phyloP scores from a whole-genome alignment of 2,888 invertebrate species.

The Tetanocera ferruginea region DNA sequence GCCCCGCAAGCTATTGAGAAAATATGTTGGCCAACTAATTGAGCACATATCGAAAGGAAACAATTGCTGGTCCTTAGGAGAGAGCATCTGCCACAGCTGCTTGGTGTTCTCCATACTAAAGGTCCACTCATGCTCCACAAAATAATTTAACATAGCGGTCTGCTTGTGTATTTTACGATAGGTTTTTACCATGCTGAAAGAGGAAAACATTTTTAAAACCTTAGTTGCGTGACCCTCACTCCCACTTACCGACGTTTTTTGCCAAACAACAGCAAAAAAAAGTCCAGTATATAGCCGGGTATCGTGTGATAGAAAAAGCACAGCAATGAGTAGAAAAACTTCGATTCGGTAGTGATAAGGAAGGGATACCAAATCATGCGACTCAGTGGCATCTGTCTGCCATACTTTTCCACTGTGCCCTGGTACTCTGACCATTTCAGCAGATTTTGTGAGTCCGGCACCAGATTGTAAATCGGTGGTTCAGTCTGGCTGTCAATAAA shows the following conservation, averaged over 20 bases:
- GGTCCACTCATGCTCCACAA: constrained; percentile 80
- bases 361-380: constrained; percentile 80
- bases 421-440: constrained; percentile 84
- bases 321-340: constrained; percentile 68
- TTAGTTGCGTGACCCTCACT: neutral
- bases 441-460: constrained; percentile 84
- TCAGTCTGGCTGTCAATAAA: constrained; percentile 39
- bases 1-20: constrained; percentile 76
- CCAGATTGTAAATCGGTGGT: constrained; percentile 79
- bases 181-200: constrained; percentile 78
- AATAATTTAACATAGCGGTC: constrained; percentile 79
- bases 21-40: constrained; percentile 76
- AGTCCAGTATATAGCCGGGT: constrained; percentile 76
- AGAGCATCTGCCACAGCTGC: constrained; percentile 68
- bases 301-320: constrained; percentile 75
- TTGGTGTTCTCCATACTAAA: constrained; percentile 77
- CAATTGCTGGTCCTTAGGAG: constrained; percentile 69
- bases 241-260: constrained; percentile 62
- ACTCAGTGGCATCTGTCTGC: constrained; percentile 73
- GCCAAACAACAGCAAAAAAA: constrained; percentile 57
- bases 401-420: constrained; percentile 60
- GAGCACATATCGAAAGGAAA: constrained; percentile 82
- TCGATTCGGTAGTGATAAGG: constrained; percentile 69
- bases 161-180: constrained; percentile 87
- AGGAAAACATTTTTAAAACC: neutral